Conservation (phyloP, 2,888 invertebrate species). For the Philaethria dido region DNA sequence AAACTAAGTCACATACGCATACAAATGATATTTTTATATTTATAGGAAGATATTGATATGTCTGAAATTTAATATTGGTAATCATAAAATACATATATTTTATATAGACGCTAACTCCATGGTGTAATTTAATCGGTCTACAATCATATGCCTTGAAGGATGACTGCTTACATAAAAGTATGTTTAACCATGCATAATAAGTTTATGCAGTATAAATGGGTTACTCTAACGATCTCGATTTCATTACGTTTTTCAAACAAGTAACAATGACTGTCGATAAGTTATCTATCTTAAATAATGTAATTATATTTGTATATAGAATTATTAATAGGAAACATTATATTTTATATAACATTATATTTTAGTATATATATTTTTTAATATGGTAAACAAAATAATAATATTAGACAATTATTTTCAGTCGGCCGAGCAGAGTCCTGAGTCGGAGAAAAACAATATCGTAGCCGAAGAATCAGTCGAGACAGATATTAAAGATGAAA, state of each 20-base stretch:
- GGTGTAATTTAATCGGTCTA: slow-evolving; percentile 40
- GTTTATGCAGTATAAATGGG: slow-evolving; percentile 65
- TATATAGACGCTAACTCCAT: slow-evolving; percentile 18
- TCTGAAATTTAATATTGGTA: background rate
- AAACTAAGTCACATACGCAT: too few species aligned
- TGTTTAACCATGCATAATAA: slow-evolving; percentile 68
- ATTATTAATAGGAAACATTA: background rate
- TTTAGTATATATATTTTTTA: background rate
- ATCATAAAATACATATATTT: background rate
- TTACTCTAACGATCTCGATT: slow-evolving; percentile 58
- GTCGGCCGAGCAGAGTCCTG: slow-evolving; percentile 71
- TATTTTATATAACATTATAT: background rate
- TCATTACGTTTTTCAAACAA: slow-evolving; percentile 53
- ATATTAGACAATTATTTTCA: slow-evolving; percentile 52
- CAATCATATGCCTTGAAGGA: slow-evolving; percentile 70
- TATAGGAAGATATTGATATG: too few species aligned
- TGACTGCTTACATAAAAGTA: slow-evolving; percentile 68
- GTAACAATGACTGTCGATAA: slow-evolving; percentile 66
- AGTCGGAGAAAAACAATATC: slow-evolving; percentile 59
- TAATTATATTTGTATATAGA: background rate
- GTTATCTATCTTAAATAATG: slow-evolving; percentile 51
- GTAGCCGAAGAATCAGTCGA: slow-evolving; percentile 63
- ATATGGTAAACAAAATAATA: background rate
- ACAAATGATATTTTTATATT: too few species aligned
- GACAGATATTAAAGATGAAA: slow-evolving; percentile 66